Conservation (phyloP, 2,888 invertebrate species). For the Antitype chi region DNA sequence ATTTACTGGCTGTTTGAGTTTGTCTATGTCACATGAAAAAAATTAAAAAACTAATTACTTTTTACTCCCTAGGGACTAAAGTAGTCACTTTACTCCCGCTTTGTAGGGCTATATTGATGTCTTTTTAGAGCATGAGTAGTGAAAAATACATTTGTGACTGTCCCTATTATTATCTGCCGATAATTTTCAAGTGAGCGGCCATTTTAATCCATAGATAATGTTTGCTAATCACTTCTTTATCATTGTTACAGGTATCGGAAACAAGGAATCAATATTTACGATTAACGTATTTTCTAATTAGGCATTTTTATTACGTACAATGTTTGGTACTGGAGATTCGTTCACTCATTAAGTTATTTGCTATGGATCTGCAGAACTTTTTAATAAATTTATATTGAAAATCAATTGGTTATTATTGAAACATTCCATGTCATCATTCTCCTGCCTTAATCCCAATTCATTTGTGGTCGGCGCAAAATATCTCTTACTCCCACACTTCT, state of each 20-base stretch:
- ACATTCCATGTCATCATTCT: background rate
- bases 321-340: background rate
- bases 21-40: too few species aligned
- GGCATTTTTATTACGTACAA: background rate
- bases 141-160: too few species aligned
- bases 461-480: too few species aligned
- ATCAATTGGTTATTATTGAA: background rate
- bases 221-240: slow-evolving; percentile 24
- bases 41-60: too few species aligned
- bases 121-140: too few species aligned
- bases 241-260: slow-evolving; percentile 34
- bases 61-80: too few species aligned
- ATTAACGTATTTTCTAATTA: slow-evolving; percentile 17
- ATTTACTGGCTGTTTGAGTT: too few species aligned
- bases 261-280: background rate
- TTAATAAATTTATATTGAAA: slow-evolving; percentile 7
- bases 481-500: too few species aligned
- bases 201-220: background rate
- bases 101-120: too few species aligned
- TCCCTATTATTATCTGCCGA: background rate
- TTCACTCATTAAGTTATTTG: background rate
- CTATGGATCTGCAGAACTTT: slow-evolving; percentile 24
- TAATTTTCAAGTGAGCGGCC: slow-evolving; percentile 2
- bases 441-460: too few species aligned
- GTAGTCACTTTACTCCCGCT: too few species aligned